Evolutionary conservation across 1,140 invertebrate genomes (phyloP).

Genomic region (Papilio polyxenes): DNA sequence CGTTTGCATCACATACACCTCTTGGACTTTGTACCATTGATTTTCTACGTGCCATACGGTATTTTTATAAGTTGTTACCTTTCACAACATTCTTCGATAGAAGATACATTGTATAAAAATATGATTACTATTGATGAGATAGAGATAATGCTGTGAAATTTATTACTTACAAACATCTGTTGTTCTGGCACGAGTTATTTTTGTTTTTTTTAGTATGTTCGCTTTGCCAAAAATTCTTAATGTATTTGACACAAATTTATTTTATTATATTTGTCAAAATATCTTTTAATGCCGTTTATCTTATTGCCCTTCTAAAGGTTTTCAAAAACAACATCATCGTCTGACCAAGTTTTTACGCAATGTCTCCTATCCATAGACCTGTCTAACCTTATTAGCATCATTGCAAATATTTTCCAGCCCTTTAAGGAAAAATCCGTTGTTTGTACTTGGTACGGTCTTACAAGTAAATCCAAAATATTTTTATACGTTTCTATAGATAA

Average conservation of each 20-base stretch:
- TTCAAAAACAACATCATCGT: not conserved
- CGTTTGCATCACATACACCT: constrained; percentile 33
- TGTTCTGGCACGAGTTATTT: not conserved
- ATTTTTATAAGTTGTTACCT: not conserved
- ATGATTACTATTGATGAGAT: not conserved
- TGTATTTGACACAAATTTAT: not conserved
- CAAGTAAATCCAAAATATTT: not conserved
- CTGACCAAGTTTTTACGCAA: not conserved
- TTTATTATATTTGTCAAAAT: not conserved
- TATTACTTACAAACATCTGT: not conserved
- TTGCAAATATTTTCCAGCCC: not conserved
- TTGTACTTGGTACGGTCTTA: not conserved
- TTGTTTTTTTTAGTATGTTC: not conserved
- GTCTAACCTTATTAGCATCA: not conserved
- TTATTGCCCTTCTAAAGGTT: not conserved
- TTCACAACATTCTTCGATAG: constrained; percentile 14
- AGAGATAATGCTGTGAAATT: not conserved
- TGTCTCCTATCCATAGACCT: not conserved
- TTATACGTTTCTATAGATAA: not conserved
- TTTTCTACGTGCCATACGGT: constrained; percentile 15
- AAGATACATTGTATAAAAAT: not conserved
- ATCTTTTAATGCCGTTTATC: not conserved
- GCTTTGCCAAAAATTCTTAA: constrained; percentile 10
- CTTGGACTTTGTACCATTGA: constrained; percentile 34
- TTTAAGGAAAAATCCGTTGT: constrained; percentile 1